phyloP scores from a whole-genome alignment of 2,113 vertebrate genomes.

The Lamprotornis superbus region DNA sequence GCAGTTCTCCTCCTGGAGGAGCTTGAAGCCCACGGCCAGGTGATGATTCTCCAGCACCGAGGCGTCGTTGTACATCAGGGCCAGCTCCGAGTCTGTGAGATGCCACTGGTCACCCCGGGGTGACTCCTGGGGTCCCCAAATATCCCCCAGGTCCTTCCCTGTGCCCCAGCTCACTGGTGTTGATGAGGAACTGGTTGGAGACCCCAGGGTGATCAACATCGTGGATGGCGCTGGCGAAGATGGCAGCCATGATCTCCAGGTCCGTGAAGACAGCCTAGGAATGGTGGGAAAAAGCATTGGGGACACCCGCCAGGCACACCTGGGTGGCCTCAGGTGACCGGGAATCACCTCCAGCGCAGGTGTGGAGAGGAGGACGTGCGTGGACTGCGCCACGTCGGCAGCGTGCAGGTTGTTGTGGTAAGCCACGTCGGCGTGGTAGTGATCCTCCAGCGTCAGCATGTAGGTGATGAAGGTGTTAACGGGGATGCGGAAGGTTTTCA shows the following conservation, averaged over 20 bases:
- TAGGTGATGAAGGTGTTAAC: constrained; percentile 86
- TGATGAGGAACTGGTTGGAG: constrained; percentile 95
- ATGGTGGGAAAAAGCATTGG: accelerated
- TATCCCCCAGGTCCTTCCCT: not conserved
- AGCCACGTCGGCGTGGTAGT: constrained; percentile 86
- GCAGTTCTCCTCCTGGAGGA: constrained; percentile 90
- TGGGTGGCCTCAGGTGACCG: accelerated
- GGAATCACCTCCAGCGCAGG: constrained; percentile 85
- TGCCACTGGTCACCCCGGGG: accelerated
- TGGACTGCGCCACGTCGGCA: constrained; percentile 90
- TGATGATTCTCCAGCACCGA: constrained; percentile 94
- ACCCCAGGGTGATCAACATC: constrained; percentile 93
- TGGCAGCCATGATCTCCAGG: constrained; percentile 88
- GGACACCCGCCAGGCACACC: accelerated
- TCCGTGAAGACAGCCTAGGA: constrained; percentile 89
- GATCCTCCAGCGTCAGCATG: constrained; percentile 89
- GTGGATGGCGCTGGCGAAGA: constrained; percentile 90
- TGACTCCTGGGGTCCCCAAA: accelerated
- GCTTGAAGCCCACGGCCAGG: constrained; percentile 90
- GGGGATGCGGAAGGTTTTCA: constrained; percentile 93
- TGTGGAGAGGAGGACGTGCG: constrained; percentile 85
- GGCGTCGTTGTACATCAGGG: constrained; percentile 90
- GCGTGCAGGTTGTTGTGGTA: constrained; percentile 95
- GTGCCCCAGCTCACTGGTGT: constrained; percentile 83
- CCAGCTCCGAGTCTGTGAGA: constrained; percentile 86